A percentile compares a stretch with the other conserved stretches of the same genome.
Conservation (phyloP, 2,113 vertebrate genomes). For the Cathartes aura region DNA sequence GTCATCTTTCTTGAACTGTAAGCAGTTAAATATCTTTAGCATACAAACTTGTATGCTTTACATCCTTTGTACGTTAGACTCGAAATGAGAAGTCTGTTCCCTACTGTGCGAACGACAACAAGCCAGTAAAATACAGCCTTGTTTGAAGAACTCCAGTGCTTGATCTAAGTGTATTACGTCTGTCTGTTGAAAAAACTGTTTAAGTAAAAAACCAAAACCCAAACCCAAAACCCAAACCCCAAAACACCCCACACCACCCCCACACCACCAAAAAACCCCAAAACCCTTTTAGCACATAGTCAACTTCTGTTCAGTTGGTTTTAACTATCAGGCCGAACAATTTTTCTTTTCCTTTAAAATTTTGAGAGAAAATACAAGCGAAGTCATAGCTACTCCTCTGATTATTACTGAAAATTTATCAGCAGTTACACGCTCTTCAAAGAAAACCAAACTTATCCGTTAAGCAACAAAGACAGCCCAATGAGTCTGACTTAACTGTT, state of each 20-base stretch:
- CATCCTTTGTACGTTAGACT: background rate
- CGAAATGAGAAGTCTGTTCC: background rate
- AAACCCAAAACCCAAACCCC: too few relatives aligned
- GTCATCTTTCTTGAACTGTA: background rate
- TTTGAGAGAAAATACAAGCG: background rate
- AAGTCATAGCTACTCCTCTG: background rate
- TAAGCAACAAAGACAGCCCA: background rate
- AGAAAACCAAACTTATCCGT: background rate
- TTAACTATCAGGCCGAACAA: background rate
- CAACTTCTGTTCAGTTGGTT: background rate
- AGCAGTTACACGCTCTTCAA: background rate
- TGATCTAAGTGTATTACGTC: background rate
- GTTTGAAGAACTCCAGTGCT: background rate
- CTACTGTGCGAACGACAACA: background rate
- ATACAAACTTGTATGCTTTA: background rate
- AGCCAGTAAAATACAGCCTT: background rate
- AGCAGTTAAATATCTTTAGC: background rate
- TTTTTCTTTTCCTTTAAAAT: background rate
- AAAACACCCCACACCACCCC: too few relatives aligned
- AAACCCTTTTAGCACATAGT: background rate
- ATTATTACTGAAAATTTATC: background rate
- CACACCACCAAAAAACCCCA: fast-evolving
- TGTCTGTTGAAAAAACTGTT: background rate
- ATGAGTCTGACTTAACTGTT: background rate
- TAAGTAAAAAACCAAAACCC: background rate